Conservation (phyloP, 2,113 vertebrate species). For the Malurus melanocephalus region DNA sequence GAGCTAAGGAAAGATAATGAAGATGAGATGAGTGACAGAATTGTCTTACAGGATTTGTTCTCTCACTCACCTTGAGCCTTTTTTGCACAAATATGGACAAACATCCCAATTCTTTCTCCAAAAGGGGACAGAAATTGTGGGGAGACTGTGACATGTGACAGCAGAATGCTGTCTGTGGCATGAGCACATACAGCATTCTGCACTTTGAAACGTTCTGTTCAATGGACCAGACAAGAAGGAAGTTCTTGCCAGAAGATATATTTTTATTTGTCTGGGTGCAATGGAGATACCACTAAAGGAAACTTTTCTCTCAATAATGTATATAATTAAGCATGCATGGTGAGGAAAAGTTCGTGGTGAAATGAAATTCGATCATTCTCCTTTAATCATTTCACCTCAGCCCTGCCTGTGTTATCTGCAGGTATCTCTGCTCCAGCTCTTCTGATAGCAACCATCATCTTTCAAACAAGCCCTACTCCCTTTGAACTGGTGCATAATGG, state of each 20-base stretch:
- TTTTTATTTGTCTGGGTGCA: not conserved
- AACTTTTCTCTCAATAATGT: not conserved
- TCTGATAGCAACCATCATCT: not conserved
- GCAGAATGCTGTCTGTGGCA: too few relatives aligned
- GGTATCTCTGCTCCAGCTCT: not conserved
- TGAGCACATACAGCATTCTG: not conserved
- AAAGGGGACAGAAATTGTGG: not conserved
- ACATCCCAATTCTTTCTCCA: not conserved
- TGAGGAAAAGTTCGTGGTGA: not conserved
- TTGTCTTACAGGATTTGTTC: conserved; percentile 72
- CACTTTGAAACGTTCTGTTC: not conserved
- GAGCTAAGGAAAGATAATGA: conserved; percentile 79
- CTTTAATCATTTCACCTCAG: not conserved
- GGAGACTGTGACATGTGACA: not conserved
- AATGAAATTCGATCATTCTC: not conserved
- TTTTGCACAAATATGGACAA: conserved; percentile 53
- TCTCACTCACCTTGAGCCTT: conserved; percentile 75
- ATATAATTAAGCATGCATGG: not conserved
- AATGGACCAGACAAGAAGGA: not conserved
- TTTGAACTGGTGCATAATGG: not conserved
- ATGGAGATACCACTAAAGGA: not conserved
- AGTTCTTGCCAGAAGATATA: not conserved
- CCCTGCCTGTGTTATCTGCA: not conserved
- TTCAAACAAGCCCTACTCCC: not conserved
- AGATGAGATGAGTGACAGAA: conserved; percentile 76